Evolutionary conservation across 2,113 vertebrate genomes (phyloP), one percentile per base, ranked within the genome.

Genomic region (Chelonoidis abingdonii): DNA sequence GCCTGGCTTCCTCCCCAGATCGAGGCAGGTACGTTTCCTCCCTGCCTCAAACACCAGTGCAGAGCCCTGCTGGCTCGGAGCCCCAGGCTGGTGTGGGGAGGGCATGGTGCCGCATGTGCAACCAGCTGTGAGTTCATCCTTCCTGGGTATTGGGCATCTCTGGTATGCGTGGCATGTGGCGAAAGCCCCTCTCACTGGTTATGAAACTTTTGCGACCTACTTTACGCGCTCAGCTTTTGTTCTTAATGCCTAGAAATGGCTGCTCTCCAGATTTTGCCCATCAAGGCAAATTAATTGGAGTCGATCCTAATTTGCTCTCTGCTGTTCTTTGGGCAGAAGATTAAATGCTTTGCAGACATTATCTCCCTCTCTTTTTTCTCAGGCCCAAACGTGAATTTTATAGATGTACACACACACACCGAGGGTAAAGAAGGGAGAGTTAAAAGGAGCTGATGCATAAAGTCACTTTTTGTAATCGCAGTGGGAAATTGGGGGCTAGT

Each of bases 321-420:
- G 97, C 95, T 97, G 81, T 97, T 98, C 96, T 97, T 96, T 96
- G 95, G 97, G 92, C 94, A 97, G 95, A 94, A 98, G 98, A 98
- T 98, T 98, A 98, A 98, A 94, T 83, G 98, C 97, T 98, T 98
- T 93, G 92, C 92, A 87, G 94, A 90, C 97, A 98, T 98, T 97
- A 98, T 98, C 97, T 95, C 87, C 83, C 87, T 83, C 81, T 89
- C 89, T 84, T 72, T 92, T 93, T 50, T 27, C 79, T 19, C 53
- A 87, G 92, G 96, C 93, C 91, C 85, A 91, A 94, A 93, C 93
- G 96, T 92, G 90, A 93, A 89, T 80, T 93, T 94, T 84, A 47
- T 88, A 44, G 47, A 75, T 29, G 1, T 5, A 49, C 8, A 41
- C 84, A 76, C 93, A 91, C 69, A 86, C 54, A 25, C 47, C 10